Evolutionary conservation across 2,113 vertebrate genomes (phyloP).

Genomic region (Casuarius casuarius): DNA sequence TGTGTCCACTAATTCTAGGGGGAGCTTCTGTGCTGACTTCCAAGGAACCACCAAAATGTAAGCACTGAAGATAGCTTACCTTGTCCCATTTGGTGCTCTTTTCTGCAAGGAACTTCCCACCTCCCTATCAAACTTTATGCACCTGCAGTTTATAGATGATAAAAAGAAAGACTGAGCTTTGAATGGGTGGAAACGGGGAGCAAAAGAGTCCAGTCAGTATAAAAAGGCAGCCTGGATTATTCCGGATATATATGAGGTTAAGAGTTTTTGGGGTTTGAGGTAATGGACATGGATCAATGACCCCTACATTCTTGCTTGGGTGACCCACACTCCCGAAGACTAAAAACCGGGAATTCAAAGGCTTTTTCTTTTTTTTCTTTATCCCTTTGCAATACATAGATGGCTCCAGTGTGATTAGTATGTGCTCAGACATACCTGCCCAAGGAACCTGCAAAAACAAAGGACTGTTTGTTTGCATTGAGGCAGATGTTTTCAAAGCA

Average conservation of each 20-base stretch:
- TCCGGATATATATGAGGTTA: background rate
- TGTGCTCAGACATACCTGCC: background rate
- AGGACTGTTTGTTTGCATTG: accelerated
- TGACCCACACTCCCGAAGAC: background rate
- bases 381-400: background rate
- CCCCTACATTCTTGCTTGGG: background rate
- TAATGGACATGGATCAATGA: background rate
- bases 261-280: background rate
- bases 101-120: background rate
- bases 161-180: background rate
- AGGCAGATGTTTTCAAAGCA: background rate
- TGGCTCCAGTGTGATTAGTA: background rate
- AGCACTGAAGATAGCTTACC: background rate
- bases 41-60: background rate
- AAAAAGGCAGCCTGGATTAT: background rate
- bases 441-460: background rate
- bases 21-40: background rate
- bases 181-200: background rate
- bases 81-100: background rate
- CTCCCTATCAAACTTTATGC: background rate
- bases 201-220: background rate
- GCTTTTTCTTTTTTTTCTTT: background rate
- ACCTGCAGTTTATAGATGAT: background rate
- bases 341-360: background rate
- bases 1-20: background rate